Evolutionary conservation across 37 sponge, comb jelly and placozoan genomes (phyloP).

Genomic region (Hexactinellida sp.): DNA sequence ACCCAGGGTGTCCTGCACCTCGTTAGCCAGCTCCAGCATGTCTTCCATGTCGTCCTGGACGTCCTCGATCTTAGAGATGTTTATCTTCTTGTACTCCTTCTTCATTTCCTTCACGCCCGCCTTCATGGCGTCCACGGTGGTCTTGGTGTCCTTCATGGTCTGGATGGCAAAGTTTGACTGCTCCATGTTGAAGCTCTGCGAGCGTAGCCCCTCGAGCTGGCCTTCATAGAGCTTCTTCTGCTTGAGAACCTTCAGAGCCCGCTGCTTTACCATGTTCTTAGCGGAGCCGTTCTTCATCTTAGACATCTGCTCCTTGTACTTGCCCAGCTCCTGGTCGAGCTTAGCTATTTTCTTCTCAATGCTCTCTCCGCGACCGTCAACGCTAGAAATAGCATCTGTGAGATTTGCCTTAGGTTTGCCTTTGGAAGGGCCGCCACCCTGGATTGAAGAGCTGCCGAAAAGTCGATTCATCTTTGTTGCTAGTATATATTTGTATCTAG

Average conservation of each 20-base stretch:
- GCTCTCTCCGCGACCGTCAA: conserved; percentile 81
- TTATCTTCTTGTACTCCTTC: conserved; percentile 94
- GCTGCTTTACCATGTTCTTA: conserved; percentile 97
- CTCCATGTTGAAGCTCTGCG: conserved; percentile 99
- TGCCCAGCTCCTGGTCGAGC: conserved; percentile 82
- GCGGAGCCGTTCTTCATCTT: conserved; percentile 98
- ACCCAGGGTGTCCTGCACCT: conserved; percentile 81
- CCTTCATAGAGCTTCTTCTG: conserved; percentile 93
- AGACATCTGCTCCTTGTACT: conserved; percentile 95
- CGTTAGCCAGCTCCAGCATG: conserved; percentile 95
- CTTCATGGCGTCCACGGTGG: conserved; percentile 96
- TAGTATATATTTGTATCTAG: not conserved
- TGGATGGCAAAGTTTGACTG: conserved; percentile 96
- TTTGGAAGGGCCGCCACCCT: conserved; percentile 62
- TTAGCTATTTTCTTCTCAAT: conserved; percentile 96
- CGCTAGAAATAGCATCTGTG: conserved; percentile 70
- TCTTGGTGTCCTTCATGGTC: conserved; percentile 93
- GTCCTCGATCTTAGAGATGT: conserved; percentile 94
- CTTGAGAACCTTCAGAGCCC: conserved; percentile 83
- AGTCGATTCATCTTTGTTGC: conserved; percentile 67
- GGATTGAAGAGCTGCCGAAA: conserved; percentile 21
- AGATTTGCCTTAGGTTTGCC: conserved; percentile 85
- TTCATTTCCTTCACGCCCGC: conserved; percentile 96
- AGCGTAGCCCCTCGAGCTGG: conserved; percentile 73
- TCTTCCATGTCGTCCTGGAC: conserved; percentile 95